Base-by-base conservation (phyloP, 2,113 vertebrate genomes). In the Odobenus rosmarus region DNA sequence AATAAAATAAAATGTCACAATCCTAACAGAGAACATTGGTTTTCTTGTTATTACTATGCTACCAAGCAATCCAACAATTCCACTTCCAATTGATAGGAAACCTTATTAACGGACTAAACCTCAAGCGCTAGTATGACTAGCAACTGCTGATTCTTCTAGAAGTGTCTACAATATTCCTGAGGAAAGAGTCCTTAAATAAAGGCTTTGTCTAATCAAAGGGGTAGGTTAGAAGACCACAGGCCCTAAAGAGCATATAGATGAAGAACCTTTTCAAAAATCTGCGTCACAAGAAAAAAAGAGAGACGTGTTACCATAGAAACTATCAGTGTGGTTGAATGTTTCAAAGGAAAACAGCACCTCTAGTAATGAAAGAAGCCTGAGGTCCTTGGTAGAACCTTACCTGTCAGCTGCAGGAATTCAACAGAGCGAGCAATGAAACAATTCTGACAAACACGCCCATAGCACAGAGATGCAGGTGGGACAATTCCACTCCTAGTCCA, bases 251-350 rank as follows among this genome's bases (percentile, higher is more conserved):
- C 85, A 96, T 51, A 92, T 36, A 85, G 53, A 92, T 51, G 64
- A 97, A 97, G 53, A 91, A 97, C 95, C 96, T 94, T 98, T 97
- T 67, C 62, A 97, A 92, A 83, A 74, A 92, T 95, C 89, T 98
- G 96, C 83, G 46, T 98, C 98, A 98, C 89, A 96, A 95, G 95
- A 92, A 95, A 80, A 92, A 97, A 59, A 82, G 39, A 95, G 57
- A 97, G 85, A 98, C 97, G 82, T 98, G 98, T 99, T 98, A 98
- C 98, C 98, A 98, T 98, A 98, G 98, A 98, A 98, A 99, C 98
- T 97, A 97, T 98, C 98, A 97, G 96, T 76, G 97, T 96, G 90
- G 93, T 98, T 98, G 96, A 97, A 96, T 97, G 95, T 98, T 97
- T 92, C 97, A 96, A 85, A 26, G 92, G 83, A 94, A 98, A 97